Evolutionary conservation across 1,140 invertebrate genomes (phyloP).

Genomic region (Drosophila nannoptera): DNA sequence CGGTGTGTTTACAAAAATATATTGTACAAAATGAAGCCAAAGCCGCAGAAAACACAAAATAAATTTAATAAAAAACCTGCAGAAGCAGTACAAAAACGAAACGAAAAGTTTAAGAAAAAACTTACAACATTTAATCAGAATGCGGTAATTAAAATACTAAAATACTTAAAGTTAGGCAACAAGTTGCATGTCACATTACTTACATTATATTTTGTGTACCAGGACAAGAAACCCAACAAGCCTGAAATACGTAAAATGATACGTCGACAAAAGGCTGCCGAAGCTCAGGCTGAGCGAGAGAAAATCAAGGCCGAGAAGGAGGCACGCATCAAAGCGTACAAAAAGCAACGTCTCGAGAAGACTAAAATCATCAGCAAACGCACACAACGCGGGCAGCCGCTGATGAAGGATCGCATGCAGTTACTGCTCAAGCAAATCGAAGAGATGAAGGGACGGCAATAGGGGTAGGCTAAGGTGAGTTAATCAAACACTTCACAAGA

Average conservation of each 20-base stretch:
- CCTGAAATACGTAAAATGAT: slow-evolving; percentile 58
- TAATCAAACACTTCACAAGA: slow-evolving; percentile 1
- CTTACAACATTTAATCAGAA: slow-evolving; percentile 32
- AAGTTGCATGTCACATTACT: background rate
- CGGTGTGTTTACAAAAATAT: slow-evolving; percentile 26
- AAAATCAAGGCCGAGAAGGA: slow-evolving; percentile 63
- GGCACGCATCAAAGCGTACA: slow-evolving; percentile 61
- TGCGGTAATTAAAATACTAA: slow-evolving; percentile 21
- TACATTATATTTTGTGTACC: background rate
- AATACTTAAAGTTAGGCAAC: background rate
- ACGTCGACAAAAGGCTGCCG: slow-evolving; percentile 53
- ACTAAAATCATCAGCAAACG: slow-evolving; percentile 71
- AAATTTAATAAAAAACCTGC: slow-evolving; percentile 28
- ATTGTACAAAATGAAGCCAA: slow-evolving; percentile 47
- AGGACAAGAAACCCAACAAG: slow-evolving; percentile 64
- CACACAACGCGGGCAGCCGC: slow-evolving; percentile 68
- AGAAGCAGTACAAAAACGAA: slow-evolving; percentile 40
- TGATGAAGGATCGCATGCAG: slow-evolving; percentile 78
- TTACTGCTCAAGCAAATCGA: slow-evolving; percentile 74
- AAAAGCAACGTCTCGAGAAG: slow-evolving; percentile 67
- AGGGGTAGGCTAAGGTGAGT: slow-evolving; percentile 14
- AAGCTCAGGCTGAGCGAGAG: slow-evolving; percentile 50
- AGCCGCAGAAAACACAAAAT: slow-evolving; percentile 32
- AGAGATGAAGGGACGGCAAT: slow-evolving; percentile 61
- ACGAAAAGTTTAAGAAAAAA: slow-evolving; percentile 52